Base-by-base conservation (phyloP, 2,113 vertebrate genomes). In the Falco punctatus region DNA sequence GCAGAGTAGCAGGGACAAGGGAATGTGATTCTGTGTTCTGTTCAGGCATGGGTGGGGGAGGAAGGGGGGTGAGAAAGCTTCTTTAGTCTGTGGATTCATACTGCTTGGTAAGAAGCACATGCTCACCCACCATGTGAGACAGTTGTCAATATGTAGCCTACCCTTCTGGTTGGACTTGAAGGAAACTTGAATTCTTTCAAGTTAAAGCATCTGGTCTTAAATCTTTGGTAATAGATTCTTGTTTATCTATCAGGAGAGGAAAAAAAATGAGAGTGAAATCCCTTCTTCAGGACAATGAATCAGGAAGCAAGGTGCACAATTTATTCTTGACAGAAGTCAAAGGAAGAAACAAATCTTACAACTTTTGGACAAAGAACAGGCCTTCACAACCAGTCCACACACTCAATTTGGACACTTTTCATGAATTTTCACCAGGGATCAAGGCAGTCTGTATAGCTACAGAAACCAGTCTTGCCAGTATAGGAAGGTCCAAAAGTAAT, bases 331-430 rank as follows among this genome's bases (percentile, higher is more conserved):
- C 44, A 69, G 40, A 92, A 88, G 54, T 75, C 33, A 73, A 62
- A 94, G 42, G 24, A 81, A 80, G 58, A 88, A 90, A 54, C 3
- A 85, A 94, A 90, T 90, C 28, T 86, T 64, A 49, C 14, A 77
- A 15, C 6, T 93, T 21, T 75, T 69, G 30, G 11, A 80, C 22
- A 64, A 83, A 83, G 66, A 59, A 24, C 6, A 48, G 44, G 18
- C 8, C 21, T 77, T 90, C 75, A 49, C 44, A 93, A 52, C 6
- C 46, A 86, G 58, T 12, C 33, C 40, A 61, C 1, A 1, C 27
- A 26, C 3, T 65, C 16, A 52, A 5, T 93, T 82, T 81, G 44
- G 27, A 46, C 21, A 83, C 14, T 22, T 82, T 9, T 70, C 33
- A 61, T 30, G 40, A 55, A 57, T 92, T 93, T 72, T 82, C 32